Evolutionary conservation across 2,888 invertebrate genomes (phyloP).

Genomic region (Ochropleura leucogaster): DNA sequence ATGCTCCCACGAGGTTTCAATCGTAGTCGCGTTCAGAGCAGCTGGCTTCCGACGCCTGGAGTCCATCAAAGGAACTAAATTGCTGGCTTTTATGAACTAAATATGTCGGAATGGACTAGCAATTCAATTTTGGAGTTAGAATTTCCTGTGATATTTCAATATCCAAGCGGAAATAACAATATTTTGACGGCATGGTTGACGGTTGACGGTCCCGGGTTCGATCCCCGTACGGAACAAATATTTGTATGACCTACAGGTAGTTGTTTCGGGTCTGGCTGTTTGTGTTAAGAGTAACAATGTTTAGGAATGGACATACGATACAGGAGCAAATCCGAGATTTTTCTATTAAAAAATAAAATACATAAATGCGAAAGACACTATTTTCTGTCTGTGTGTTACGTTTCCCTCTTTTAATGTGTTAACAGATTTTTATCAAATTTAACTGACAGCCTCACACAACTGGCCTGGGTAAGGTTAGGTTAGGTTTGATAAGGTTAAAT

Average conservation of each 20-base stretch:
- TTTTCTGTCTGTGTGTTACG: neutral
- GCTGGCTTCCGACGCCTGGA: slow-evolving; percentile 21
- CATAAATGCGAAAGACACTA: neutral
- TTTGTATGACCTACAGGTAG: too few species aligned
- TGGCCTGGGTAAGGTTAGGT: too few species aligned
- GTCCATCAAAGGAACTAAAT: slow-evolving; percentile 48
- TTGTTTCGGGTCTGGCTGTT: too few species aligned
- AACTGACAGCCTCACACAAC: neutral
- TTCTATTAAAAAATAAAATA: too few species aligned
- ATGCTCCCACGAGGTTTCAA: slow-evolving; percentile 30
- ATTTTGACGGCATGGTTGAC: neutral
- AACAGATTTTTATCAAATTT: too few species aligned
- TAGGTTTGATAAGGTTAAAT: too few species aligned
- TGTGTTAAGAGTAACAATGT: too few species aligned
- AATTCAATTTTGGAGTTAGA: slow-evolving; percentile 26
- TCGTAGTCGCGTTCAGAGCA: slow-evolving; percentile 46
- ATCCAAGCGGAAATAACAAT: neutral
- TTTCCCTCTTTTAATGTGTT: neutral
- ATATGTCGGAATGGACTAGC: slow-evolving; percentile 29
- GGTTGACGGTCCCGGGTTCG: too few species aligned
- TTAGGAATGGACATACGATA: too few species aligned
- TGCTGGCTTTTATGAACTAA: slow-evolving; percentile 46
- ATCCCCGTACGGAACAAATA: too few species aligned
- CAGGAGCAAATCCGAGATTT: too few species aligned
- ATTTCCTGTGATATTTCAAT: slow-evolving; percentile 21